Conservation (phyloP, 2,888 invertebrate genomes). For the Hemithea aestivaria region DNA sequence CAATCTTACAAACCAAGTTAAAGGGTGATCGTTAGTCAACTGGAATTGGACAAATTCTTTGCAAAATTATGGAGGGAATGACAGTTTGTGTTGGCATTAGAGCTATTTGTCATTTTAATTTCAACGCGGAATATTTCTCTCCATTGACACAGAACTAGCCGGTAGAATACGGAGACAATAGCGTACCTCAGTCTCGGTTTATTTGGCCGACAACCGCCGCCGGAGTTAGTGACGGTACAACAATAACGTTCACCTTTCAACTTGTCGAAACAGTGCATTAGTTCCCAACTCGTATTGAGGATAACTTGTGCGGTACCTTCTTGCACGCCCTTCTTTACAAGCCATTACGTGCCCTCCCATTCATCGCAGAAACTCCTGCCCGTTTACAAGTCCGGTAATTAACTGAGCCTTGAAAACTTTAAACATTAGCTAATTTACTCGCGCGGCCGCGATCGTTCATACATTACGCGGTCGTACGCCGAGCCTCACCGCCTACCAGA, state of each 20-base stretch:
- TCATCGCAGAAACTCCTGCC: slow-evolving; percentile 41
- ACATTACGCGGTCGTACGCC: slow-evolving; percentile 7
- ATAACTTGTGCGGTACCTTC: slow-evolving; percentile 33
- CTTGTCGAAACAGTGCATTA: slow-evolving; percentile 42
- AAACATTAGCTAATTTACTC: slow-evolving; percentile 57
- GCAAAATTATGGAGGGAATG: not conserved
- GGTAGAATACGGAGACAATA: slow-evolving; percentile 43
- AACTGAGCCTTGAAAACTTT: slow-evolving; percentile 60
- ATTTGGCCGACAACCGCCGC: slow-evolving; percentile 33
- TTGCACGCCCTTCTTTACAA: slow-evolving; percentile 44
- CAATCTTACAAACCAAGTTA: slow-evolving; percentile 32
- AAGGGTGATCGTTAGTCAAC: slow-evolving; percentile 22
- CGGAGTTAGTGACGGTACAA: slow-evolving; percentile 28
- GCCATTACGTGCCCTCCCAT: slow-evolving; percentile 40
- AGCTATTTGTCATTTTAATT: no score
- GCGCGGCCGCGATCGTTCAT: slow-evolving; percentile 29
- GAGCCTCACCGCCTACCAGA: slow-evolving; percentile 11
- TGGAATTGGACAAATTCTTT: slow-evolving; percentile 19
- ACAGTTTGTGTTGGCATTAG: not conserved
- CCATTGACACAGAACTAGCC: no score
- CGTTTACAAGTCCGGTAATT: slow-evolving; percentile 55
- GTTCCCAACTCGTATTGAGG: slow-evolving; percentile 35
- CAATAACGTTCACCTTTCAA: slow-evolving; percentile 35
- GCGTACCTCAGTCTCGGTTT: slow-evolving; percentile 31
- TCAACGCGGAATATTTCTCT: no score